These are phyloP conservation scores for Aproaerema taeniolella DNA, from an alignment of 2,888 invertebrate genomes.

Conservation along the genomic window DNA sequence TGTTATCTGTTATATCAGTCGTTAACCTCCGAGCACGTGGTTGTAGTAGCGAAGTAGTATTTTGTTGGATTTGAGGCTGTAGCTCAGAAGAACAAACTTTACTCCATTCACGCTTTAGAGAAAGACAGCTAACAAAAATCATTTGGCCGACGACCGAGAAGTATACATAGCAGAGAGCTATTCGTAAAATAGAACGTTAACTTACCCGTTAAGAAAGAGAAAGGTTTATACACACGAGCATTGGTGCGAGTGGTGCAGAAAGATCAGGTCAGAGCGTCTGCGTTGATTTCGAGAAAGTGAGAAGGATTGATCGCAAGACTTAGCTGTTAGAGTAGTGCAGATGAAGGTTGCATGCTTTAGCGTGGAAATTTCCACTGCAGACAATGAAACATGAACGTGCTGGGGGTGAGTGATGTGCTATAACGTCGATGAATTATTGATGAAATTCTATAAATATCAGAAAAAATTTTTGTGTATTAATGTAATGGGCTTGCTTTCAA, in stretches of 20 bases:
- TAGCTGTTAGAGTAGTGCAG: conserved; percentile 41
- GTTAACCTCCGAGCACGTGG: conserved; percentile 71
- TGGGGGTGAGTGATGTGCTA: conserved; percentile 39
- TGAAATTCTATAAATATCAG: too few relatives aligned
- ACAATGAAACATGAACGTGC: conserved; percentile 72
- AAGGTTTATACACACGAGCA: conserved; percentile 30
- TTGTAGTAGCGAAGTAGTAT: conserved; percentile 61
- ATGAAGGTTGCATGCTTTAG: conserved; percentile 69
- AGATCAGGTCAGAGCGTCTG: conserved; percentile 68
- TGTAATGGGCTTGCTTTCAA: too few relatives aligned
- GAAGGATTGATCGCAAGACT: conserved; percentile 39
- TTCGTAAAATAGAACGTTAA: conserved; percentile 74
- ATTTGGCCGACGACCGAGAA: conserved; percentile 75
- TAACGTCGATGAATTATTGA: conserved; percentile 5
- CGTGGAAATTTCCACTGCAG: conserved; percentile 75
- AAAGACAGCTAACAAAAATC: conserved; percentile 75
- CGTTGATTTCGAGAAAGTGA: conserved; percentile 57
- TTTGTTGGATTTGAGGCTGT: conserved; percentile 75
- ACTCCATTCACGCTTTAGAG: conserved; percentile 74
- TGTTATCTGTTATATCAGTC: conserved; percentile 69
- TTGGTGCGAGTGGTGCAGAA: conserved; percentile 48
- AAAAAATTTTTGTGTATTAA: not conserved
- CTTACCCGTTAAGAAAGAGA: conserved; percentile 54
- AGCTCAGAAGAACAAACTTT: conserved; percentile 73
- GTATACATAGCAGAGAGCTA: conserved; percentile 76